Base-by-base conservation (phyloP, 2,888 invertebrate genomes). In the Lysandra bellargus region DNA sequence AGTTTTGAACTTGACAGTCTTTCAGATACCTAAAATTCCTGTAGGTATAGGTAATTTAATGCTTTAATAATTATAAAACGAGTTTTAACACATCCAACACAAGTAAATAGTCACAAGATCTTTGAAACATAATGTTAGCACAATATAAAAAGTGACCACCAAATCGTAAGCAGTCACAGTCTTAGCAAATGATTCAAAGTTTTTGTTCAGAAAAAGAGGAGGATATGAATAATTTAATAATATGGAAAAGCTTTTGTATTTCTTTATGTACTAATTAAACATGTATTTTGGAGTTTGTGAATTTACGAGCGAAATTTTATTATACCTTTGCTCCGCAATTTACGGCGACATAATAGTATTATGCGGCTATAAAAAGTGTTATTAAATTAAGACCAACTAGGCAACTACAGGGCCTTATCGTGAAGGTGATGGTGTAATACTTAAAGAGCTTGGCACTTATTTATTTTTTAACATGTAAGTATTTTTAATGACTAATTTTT, bases 281-380 rank as follows among this genome's bases (percentile, higher is more conserved):
- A 14, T 69, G 69, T 37, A 69, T 69, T 69, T 69, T 69, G 69
- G 14, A 17, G 33, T 69, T 37, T 33, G 69, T 30, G 64, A 69
- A 30, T 69, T 69, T 37, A 69, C 69, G 69, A 14, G 33, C 33
- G 1, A 69, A 33, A 69, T 69, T 69, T 69, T 69, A 69, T 37
- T 33, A 69, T 37, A 69, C 69, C 69, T 69, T 37, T 37, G 69
- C 69, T 69, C 69, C 69, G 14, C 69, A 69, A 33, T 69, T 69
- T 69, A 69, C 33, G 33, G 69, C 33, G 69, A 69, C 69, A 14
- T 69, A 69, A 69, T 69, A 12, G 33, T 69, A 69, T 69, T 69
- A 69, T 69, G 5, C 69, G 69, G 69, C 33, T 33, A 37, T 33
- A 69, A 69, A 69, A 69, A 69, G 57, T 33, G 69, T 33, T 37